Base-by-base conservation (phyloP, 2,888 invertebrate genomes). In the Scelioninae gen. 2 region DNA sequence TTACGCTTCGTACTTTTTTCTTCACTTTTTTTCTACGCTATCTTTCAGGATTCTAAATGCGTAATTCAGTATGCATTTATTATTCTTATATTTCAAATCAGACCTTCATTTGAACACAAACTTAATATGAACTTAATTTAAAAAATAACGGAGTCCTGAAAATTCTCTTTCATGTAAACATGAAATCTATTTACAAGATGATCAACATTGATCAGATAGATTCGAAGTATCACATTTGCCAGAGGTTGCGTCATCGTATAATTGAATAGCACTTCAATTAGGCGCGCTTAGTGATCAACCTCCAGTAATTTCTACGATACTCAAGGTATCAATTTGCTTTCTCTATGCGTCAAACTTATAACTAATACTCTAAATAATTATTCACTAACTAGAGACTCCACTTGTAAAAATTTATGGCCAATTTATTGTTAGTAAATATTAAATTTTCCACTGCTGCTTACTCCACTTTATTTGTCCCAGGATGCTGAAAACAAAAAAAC, bases 401-500 rank as follows among this genome's bases (percentile, higher is more conserved):
- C 15, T 31, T 33, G 19, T 19, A 41, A 39, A 58, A 48, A 31
- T 22, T 3, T 25, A 25, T n/a, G n/a, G n/a, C n/a, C n/a, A n/a
- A n/a, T n/a, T n/a, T n/a, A n/a, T n/a, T n/a, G n/a, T n/a, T n/a
- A n/a, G n/a, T n/a, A n/a, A n/a, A n/a, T n/a, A n/a, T n/a, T n/a
- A n/a, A n/a, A n/a, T n/a, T n/a, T n/a, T n/a, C 3, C 22, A 22
- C 22, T 22, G 22, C 5, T 4, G 5, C 5, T 22, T 7, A 19
- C n/a, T 50, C 25, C 7, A 18, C 5, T 7, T 18, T 39, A 6
- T 28, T 45, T 19, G 10, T 82, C 82, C 31, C 81, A 93, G 92
- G 95, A 95, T 84, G 92, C 94, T 0, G 95, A 95, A 79, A 92
- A 91, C 77, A 96, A 95, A 85, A 95, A 95, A 85, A 89, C 90